Conservation (phyloP, 1,140 invertebrate genomes). For the Odontomachus brunneus region DNA sequence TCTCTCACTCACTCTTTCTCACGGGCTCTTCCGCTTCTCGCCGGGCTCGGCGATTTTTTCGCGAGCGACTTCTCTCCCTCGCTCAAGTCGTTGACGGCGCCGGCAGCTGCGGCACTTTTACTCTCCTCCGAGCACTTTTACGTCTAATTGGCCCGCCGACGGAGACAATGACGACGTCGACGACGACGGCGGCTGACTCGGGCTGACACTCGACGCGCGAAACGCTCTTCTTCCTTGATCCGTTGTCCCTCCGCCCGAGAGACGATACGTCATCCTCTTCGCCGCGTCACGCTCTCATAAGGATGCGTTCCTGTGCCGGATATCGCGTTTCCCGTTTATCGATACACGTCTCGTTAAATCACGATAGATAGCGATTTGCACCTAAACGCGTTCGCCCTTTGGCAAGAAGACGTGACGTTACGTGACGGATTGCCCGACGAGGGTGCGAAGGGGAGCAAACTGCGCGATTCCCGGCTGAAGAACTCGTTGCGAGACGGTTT, state of each 20-base stretch:
- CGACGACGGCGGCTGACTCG: slow-evolving; percentile 36
- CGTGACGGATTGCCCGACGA: background rate
- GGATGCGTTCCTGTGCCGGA: background rate
- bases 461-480: no score
- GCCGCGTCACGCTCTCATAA: background rate
- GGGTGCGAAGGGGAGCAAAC: no score
- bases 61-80: slow-evolving; percentile 15
- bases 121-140: slow-evolving; percentile 20
- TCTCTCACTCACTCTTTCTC: slow-evolving; percentile 24
- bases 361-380: background rate
- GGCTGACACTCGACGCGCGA: slow-evolving; percentile 58
- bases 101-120: slow-evolving; percentile 27
- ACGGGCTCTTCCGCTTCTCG: slow-evolving; percentile 13
- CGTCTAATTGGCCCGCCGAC: slow-evolving; percentile 66
- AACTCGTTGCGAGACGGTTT: no score
- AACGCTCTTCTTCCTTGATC: slow-evolving; percentile 69
- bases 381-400: background rate
- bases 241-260: slow-evolving; percentile 26
- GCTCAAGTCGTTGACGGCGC: no score
- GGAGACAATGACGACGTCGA: no score
- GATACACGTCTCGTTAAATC: slow-evolving; percentile 31
- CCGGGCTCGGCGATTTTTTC: slow-evolving; percentile 20
- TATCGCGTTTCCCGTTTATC: slow-evolving; percentile 35
- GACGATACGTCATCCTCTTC: slow-evolving; percentile 7
- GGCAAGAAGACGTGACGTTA: background rate